Evolutionary conservation across 2,113 vertebrate species (phyloP), one percentile per base, ranked within the genome.

Genomic region (Hymenochirus boettgeri): DNA sequence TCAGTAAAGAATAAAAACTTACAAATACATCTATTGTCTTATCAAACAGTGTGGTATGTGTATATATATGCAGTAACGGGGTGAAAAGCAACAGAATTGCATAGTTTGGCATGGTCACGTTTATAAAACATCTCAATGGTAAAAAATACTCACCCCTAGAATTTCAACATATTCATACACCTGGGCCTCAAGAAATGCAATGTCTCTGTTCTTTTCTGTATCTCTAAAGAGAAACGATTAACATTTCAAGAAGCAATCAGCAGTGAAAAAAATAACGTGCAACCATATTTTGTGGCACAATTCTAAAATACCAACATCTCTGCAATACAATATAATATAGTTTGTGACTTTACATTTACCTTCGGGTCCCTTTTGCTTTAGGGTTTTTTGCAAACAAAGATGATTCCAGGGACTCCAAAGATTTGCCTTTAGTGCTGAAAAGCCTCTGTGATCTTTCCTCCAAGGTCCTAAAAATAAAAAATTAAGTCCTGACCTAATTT

Each of bases 151-250:
- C 75, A 99, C 96, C 88, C 96, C 95, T 3, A 99, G 86, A 73
- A 94, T 90, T 80, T 99, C 96, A 57, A 98, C 93, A 0, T 98
- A 97, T 46, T 99, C 96, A 5, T 99, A 99, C 69, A 98, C 88
- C 75, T 99, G 96, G 69, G 95, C 92, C 79, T 99, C 96, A 54
- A 98, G 88, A 77, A 99, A 99, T 1, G 79, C 94, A 15, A 93
- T 89, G 69, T 99, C 96, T 80, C 95, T 99, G 80, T 98, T 98
- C 17, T 95, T 89, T 74, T 99, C 96, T 0, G 92, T 93, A 81
- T 98, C 96, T 83, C 96, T 98, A 83, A 47, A 71, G 78, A 83
- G 0, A 79, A 58, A 73, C 54, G 57, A 25, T 4, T 10, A 31
- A 31, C 29, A 31, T 35, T 35, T 35, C 1, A 35, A 11, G 24